Conservation (phyloP, 2,888 invertebrate genomes). For the Phragmatobia fuliginosa region DNA sequence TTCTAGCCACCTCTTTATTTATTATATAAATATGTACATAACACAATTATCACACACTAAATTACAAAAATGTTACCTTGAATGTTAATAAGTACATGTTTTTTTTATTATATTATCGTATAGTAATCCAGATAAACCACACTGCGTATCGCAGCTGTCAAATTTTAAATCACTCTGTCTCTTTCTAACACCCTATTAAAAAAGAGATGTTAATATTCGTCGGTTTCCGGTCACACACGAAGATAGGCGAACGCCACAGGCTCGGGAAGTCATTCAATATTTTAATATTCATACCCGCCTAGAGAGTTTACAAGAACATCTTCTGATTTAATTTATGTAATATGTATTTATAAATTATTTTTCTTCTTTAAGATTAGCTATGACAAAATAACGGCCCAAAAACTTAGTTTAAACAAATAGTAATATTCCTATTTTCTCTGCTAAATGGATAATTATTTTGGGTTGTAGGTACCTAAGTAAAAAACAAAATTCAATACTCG, state of each 20-base stretch:
- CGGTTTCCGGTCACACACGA: slow-evolving; percentile 40
- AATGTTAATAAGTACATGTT: background rate
- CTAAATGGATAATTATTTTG: too few species aligned
- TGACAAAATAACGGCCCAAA: too few species aligned
- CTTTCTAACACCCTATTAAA: slow-evolving; percentile 23
- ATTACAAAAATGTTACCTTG: background rate
- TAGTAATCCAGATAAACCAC: slow-evolving; percentile 34
- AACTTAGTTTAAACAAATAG: background rate
- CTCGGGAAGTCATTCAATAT: slow-evolving; percentile 28
- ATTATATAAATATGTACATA: too few species aligned
- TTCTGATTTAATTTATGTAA: background rate
- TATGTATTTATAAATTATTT: too few species aligned
- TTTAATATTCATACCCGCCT: slow-evolving; percentile 23
- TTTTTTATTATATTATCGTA: slow-evolving; percentile 29
- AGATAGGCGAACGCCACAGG: slow-evolving; percentile 34
- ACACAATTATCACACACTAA: background rate
- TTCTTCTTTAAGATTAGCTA: background rate
- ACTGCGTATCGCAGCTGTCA: slow-evolving; percentile 48
- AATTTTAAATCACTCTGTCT: slow-evolving; percentile 29
- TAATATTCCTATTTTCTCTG: background rate
- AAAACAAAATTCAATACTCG: too few species aligned
- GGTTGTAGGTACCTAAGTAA: too few species aligned
- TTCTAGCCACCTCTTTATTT: background rate
- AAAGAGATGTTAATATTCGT: slow-evolving; percentile 34
- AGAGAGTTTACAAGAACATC: background rate